Percentiles rank a stretch among this genome's conserved stretches.
These are phyloP conservation scores for Elephantulus edwardii DNA, from an alignment of 2,113 vertebrate genomes.

Conservation along the genomic window DNA sequence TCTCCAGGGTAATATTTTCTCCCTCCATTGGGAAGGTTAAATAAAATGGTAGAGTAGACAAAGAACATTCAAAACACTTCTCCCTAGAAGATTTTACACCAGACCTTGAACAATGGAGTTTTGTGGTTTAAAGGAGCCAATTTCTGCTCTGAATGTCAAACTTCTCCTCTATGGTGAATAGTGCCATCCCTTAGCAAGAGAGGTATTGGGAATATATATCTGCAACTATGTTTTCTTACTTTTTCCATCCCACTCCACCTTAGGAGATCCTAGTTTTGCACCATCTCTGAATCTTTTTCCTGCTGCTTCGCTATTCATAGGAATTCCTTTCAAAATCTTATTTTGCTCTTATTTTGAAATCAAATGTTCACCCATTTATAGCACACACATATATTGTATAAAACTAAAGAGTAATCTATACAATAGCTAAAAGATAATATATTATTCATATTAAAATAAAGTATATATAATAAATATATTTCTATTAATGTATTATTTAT, in stretches of 20 bases:
- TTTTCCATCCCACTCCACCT: background rate
- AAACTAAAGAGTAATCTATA: background rate
- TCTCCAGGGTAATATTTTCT: constrained; percentile 23
- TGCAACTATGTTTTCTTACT: background rate
- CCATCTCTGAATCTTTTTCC: background rate
- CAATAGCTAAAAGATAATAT: no score
- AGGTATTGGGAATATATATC: background rate
- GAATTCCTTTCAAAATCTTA: background rate
- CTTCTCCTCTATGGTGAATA: background rate
- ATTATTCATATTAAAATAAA: no score
- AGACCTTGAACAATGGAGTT: constrained; percentile 25
- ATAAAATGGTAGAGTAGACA: constrained; percentile 39
- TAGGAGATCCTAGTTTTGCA: background rate
- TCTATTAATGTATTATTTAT: no score
- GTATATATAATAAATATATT: no score
- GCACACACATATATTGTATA: background rate
- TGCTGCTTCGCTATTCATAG: background rate
- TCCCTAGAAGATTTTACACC: background rate
- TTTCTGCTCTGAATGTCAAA: constrained; percentile 14
- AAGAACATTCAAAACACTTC: constrained; percentile 20
- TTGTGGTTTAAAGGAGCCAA: background rate
- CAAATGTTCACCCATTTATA: background rate
- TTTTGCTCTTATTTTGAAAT: constrained; percentile 34
- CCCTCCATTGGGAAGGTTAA: constrained; percentile 28
- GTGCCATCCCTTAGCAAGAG: background rate